These are phyloP conservation scores for Cricetomys ansorgei DNA, from an alignment of 2,113 vertebrate genomes.

Conservation along the genomic window DNA sequence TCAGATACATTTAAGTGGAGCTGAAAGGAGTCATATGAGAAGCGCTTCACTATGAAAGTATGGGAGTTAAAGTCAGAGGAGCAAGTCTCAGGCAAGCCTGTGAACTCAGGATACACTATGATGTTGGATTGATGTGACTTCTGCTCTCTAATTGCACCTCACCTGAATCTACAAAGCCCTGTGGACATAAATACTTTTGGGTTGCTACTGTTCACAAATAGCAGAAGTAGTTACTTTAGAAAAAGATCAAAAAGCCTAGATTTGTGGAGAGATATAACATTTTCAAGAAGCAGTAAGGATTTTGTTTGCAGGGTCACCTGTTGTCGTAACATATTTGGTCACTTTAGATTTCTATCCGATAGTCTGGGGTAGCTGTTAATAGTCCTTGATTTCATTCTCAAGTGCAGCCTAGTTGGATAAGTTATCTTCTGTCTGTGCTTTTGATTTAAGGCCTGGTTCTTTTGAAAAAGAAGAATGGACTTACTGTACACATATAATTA, in stretches of 20 bases:
- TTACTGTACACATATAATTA: conserved; percentile 34
- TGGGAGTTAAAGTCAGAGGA: background rate
- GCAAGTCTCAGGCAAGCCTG: too few relatives aligned
- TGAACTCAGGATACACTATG: background rate
- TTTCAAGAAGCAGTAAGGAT: background rate
- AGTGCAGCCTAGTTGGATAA: background rate
- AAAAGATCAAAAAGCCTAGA: background rate
- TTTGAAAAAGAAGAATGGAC: background rate
- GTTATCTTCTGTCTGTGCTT: background rate
- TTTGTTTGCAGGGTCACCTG: background rate
- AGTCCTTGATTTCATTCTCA: background rate
- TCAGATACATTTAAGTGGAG: background rate
- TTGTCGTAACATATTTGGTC: background rate
- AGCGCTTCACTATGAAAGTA: background rate
- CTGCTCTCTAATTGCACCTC: background rate
- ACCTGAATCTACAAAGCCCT: background rate
- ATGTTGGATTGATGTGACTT: background rate
- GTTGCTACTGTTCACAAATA: background rate
- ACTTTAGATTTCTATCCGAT: background rate
- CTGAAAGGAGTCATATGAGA: background rate
- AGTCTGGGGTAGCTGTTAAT: background rate
- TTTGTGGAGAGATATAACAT: background rate
- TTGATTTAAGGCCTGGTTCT: conserved; percentile 28
- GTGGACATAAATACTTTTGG: background rate
- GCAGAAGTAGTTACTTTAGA: background rate